These are phyloP conservation scores for Amphiduros pacificus DNA, from an alignment of 2,888 invertebrate species.

Conservation along the genomic window DNA sequence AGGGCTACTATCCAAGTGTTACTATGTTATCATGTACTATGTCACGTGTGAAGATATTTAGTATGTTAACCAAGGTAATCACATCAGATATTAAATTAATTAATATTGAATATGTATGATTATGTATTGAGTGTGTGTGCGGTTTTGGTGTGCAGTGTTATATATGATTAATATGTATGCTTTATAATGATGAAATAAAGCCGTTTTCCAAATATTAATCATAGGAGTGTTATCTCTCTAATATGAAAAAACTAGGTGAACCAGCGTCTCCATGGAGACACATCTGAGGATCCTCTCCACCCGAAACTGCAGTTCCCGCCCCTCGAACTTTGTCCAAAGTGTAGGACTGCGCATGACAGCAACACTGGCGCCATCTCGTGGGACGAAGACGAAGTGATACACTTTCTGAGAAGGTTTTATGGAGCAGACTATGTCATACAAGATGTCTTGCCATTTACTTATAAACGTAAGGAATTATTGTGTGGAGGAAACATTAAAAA, in stretches of 20 bases:
- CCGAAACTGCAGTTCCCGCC: constrained; percentile 90
- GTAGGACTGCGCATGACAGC: constrained; percentile 29
- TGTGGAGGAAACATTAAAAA: no score
- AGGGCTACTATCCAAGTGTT: no score
- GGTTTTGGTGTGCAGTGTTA: constrained; percentile 84
- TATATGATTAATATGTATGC: constrained; percentile 94
- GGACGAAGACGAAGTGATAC: constrained; percentile 14
- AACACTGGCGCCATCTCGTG: constrained; percentile 15
- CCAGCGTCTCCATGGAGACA: constrained; percentile 80
- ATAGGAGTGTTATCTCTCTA: constrained; percentile 85
- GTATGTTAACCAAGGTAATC: no score
- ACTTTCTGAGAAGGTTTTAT: constrained; percentile 11
- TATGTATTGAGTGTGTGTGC: no score
- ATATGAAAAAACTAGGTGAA: constrained; percentile 84
- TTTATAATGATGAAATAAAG: no score
- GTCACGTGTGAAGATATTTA: no score
- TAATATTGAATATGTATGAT: no score
- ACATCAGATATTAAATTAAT: no score
- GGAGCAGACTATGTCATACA: constrained; percentile 18
- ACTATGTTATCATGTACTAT: no score
- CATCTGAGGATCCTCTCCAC: constrained; percentile 82
- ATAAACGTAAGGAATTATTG: no score
- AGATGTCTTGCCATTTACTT: no score
- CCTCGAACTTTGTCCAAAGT: constrained; percentile 67
- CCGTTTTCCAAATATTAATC: no score